These are phyloP conservation scores for Nomada goodeniana DNA, from an alignment of 2,888 invertebrate species.

Conservation along the genomic window DNA sequence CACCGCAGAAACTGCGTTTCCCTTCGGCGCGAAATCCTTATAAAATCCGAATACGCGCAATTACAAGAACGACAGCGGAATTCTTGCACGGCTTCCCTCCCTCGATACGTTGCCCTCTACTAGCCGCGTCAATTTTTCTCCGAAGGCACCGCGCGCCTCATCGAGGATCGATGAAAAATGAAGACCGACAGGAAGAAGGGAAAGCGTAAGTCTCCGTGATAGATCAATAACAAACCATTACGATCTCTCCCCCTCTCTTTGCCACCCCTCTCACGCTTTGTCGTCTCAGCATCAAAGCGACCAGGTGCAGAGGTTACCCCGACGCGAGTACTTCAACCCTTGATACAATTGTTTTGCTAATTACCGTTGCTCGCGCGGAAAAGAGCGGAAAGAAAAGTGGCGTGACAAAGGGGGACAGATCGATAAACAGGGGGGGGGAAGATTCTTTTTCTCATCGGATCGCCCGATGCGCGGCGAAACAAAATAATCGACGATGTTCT, in stretches of 20 bases:
- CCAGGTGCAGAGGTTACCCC: conserved; percentile 22
- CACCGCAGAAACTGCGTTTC: conserved; percentile 30
- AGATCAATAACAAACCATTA: conserved; percentile 84
- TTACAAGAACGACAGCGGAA: conserved; percentile 44
- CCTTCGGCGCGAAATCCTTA: neutral
- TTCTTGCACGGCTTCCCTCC: conserved; percentile 71
- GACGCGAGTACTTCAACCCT: conserved; percentile 32
- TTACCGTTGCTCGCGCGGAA: conserved; percentile 44
- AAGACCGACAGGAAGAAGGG: conserved; percentile 74
- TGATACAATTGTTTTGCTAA: conserved; percentile 51
- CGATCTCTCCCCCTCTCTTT: conserved; percentile 68
- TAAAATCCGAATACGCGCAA: conserved; percentile 23
- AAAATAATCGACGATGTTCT: conserved; percentile 61
- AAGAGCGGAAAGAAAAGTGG: conserved; percentile 16
- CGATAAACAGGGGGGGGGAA: conserved; percentile 38
- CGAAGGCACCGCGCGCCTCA: conserved; percentile 23
- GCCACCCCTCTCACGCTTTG: neutral
- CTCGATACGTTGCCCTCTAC: conserved; percentile 49
- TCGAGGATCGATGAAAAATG: conserved; percentile 57
- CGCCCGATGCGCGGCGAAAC: conserved; percentile 16
- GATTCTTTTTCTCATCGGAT: conserved; percentile 13
- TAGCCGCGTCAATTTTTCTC: conserved; percentile 32
- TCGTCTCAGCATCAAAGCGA: conserved; percentile 59
- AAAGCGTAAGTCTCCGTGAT: conserved; percentile 78
- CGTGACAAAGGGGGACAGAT: conserved; percentile 39